Evolutionary conservation across 2,888 invertebrate species (phyloP).

Genomic region (Aporophyla nigra): DNA sequence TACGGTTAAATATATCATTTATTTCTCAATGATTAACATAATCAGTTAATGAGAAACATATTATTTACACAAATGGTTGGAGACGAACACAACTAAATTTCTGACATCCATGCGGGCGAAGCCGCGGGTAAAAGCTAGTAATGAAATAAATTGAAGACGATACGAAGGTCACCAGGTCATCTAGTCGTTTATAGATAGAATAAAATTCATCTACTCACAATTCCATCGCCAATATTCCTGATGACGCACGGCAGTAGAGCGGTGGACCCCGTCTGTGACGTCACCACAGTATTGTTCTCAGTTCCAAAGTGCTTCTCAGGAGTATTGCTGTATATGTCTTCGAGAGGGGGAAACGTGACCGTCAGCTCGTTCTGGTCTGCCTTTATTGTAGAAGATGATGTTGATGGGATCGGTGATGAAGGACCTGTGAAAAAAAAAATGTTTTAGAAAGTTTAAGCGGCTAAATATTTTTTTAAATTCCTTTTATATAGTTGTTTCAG

Average conservation of each 20-base stretch:
- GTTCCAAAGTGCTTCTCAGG: slow-evolving; percentile 95
- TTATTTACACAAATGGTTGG: no score
- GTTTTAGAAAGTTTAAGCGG: not conserved
- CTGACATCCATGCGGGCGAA: no score
- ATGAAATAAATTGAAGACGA: no score
- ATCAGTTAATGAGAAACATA: no score
- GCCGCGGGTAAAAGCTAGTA: no score
- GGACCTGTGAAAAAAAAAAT: slow-evolving; percentile 72
- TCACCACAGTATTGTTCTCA: slow-evolving; percentile 95
- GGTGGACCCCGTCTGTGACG: slow-evolving; percentile 96
- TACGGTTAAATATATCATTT: no score
- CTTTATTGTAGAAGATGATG: slow-evolving; percentile 75
- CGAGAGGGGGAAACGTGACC: slow-evolving; percentile 86
- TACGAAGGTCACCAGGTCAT: no score
- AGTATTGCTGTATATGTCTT: slow-evolving; percentile 85
- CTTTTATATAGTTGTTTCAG: no score
- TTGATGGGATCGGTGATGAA: slow-evolving; percentile 68
- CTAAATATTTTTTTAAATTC: no score
- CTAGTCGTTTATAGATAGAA: no score
- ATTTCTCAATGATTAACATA: no score
- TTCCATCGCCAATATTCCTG: slow-evolving; percentile 96
- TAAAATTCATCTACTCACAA: slow-evolving; percentile 92
- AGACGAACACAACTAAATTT: no score
- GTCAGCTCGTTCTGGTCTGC: slow-evolving; percentile 86
- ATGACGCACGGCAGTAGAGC: slow-evolving; percentile 96